Conservation (phyloP, 2,113 vertebrate species). For the Cromileptes altivelis region DNA sequence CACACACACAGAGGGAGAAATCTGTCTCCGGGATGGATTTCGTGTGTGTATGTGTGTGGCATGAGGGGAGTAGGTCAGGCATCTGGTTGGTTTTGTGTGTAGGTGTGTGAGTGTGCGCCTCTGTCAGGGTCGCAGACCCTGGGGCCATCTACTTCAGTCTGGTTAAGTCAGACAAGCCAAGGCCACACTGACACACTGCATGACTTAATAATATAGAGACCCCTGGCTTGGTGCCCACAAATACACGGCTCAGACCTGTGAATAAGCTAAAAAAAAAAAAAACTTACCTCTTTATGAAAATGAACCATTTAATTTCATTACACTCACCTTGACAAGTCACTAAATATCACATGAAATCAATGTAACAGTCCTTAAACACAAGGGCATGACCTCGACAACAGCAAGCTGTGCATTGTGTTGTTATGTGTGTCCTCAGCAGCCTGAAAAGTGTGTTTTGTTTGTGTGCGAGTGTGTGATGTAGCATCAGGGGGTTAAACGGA, state of each 20-base stretch:
- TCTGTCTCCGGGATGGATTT: slow-evolving; percentile 70
- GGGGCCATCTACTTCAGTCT: slow-evolving; percentile 68
- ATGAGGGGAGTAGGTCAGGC: slow-evolving; percentile 48
- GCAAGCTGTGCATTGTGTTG: slow-evolving; percentile 50
- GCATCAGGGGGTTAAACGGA: slow-evolving; percentile 70
- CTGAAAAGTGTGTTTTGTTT: slow-evolving; percentile 57
- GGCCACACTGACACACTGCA: slow-evolving; percentile 71
- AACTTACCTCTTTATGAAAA: slow-evolving; percentile 65
- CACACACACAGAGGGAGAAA: slow-evolving; percentile 51
- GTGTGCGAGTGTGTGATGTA: slow-evolving; percentile 54
- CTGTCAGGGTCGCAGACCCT: slow-evolving; percentile 71
- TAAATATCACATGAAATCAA: slow-evolving; percentile 67
- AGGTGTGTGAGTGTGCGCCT: slow-evolving; percentile 19
- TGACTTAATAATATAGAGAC: slow-evolving; percentile 70
- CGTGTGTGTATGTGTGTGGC: slow-evolving; percentile 54
- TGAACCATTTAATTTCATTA: slow-evolving; percentile 59
- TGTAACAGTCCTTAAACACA: slow-evolving; percentile 67
- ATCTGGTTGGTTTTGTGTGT: slow-evolving; percentile 53
- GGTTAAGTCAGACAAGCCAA: slow-evolving; percentile 74
- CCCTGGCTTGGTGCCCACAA: slow-evolving; percentile 26
- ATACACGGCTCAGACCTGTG: slow-evolving; percentile 37
- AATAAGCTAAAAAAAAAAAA: slow-evolving; percentile 46
- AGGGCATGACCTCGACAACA: slow-evolving; percentile 59
- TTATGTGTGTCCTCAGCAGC: slow-evolving; percentile 43
- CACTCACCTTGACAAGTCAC: slow-evolving; percentile 73